phyloP scores from a whole-genome alignment of 2,113 vertebrate genomes.

The Lophotis ruficrista region DNA sequence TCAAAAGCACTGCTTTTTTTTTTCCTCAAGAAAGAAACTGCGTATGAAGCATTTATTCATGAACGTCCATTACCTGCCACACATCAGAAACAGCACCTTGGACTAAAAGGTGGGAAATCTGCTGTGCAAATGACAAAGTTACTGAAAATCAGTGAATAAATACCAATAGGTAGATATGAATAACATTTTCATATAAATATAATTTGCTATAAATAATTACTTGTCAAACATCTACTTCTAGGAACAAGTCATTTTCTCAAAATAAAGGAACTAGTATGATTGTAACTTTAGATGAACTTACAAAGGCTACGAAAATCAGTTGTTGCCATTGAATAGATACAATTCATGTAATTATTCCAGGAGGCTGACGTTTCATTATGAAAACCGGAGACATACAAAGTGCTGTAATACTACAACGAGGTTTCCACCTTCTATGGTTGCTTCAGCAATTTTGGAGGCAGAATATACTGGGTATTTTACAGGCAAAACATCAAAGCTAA shows the following conservation, averaged over 20 bases:
- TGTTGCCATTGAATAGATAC: not conserved
- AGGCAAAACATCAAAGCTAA: not conserved
- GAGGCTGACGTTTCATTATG: not conserved
- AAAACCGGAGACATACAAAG: not conserved
- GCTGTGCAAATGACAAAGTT: not conserved
- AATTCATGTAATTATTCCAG: not conserved
- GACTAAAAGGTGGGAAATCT: not conserved
- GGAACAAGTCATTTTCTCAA: not conserved
- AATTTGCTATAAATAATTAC: not conserved
- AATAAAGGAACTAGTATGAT: not conserved
- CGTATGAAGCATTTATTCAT: constrained; percentile 32
- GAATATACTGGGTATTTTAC: not conserved
- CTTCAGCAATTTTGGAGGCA: not conserved
- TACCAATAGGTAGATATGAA: not conserved
- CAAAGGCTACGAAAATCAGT: not conserved
- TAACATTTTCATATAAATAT: not conserved
- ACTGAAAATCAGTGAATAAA: constrained; percentile 12
- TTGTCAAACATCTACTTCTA: not conserved
- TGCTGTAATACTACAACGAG: not conserved
- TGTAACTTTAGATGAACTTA: not conserved
- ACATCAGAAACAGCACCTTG: not conserved
- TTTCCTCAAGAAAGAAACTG: not conserved
- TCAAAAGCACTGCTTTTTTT: constrained; percentile 34
- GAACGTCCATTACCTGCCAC: not conserved
- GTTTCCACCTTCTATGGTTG: not conserved